Percentiles rank a stretch among this genome's conserved stretches.
These are phyloP conservation scores for Metacarcinus magister DNA, from an alignment of 2,888 invertebrate species.

Conservation along the genomic window DNA sequence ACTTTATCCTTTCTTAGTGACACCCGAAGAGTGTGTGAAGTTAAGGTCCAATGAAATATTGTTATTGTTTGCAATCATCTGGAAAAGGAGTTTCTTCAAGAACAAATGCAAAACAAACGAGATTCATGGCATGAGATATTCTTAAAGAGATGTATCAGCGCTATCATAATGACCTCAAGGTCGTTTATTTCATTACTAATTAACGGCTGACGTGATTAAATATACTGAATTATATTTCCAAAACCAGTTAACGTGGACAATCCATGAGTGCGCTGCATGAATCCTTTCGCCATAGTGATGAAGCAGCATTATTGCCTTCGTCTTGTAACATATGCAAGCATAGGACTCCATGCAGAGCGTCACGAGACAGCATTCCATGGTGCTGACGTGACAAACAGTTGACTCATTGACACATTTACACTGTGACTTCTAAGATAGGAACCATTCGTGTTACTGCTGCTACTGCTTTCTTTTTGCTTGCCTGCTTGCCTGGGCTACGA, in stretches of 20 bases:
- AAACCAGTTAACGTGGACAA: neutral
- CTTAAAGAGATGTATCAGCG: conserved; percentile 45
- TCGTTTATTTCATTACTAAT: neutral
- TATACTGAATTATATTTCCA: neutral
- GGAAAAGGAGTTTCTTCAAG: neutral
- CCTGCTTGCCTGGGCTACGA: conserved; percentile 37
- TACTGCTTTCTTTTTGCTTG: neutral
- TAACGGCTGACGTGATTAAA: neutral
- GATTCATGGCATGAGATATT: neutral
- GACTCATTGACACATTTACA: neutral
- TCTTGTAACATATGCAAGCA: neutral
- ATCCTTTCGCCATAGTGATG: neutral
- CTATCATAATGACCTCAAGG: neutral
- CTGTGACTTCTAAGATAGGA: neutral
- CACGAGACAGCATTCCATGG: neutral
- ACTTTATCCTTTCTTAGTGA: neutral
- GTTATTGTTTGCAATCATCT: neutral
- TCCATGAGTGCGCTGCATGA: neutral
- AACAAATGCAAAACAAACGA: neutral
- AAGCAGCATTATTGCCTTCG: neutral
- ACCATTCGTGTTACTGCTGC: neutral
- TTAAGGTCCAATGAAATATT: neutral
- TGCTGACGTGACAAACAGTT: neutral
- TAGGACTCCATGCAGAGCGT: neutral
- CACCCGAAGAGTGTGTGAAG: neutral